Evolutionary conservation across 2,888 invertebrate species (phyloP).

Genomic region (Apodemia mormo): DNA sequence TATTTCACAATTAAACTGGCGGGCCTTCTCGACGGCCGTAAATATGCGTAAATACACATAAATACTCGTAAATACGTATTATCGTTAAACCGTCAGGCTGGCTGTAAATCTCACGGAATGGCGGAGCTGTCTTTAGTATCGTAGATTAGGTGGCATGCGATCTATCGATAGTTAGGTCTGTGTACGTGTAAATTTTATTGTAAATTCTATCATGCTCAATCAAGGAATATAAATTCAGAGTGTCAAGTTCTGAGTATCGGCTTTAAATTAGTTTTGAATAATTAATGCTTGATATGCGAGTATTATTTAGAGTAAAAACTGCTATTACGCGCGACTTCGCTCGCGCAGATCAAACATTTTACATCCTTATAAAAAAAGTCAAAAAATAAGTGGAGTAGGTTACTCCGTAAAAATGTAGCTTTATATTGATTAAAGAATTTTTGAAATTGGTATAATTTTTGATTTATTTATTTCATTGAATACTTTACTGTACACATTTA

Average conservation of each 20-base stretch:
- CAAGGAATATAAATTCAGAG: slow-evolving; percentile 3
- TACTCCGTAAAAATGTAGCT: too few species aligned
- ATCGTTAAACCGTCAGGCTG: slow-evolving; percentile 79
- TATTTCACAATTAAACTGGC: slow-evolving; percentile 80
- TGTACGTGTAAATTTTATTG: slow-evolving; percentile 6
- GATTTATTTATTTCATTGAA: too few species aligned
- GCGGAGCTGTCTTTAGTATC: slow-evolving; percentile 51
- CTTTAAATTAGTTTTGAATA: background rate
- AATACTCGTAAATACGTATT: slow-evolving; percentile 80
- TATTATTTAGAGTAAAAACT: background rate
- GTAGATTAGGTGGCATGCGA: slow-evolving; percentile 20
- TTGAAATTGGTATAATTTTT: too few species aligned
- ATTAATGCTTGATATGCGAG: background rate
- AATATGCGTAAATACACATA: slow-evolving; percentile 76
- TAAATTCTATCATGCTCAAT: background rate
- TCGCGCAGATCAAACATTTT: too few species aligned
- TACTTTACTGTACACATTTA: too few species aligned
- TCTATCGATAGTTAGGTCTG: slow-evolving; percentile 6
- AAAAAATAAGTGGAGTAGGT: too few species aligned
- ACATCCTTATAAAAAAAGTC: too few species aligned
- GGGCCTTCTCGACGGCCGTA: slow-evolving; percentile 73
- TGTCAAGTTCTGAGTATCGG: background rate
- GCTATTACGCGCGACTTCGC: too few species aligned
- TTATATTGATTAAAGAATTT: too few species aligned
- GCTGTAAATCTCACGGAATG: slow-evolving; percentile 70